These are phyloP conservation scores for Gymnocephalus cernua DNA, from an alignment of 2,113 vertebrate genomes.

Conservation along the genomic window DNA sequence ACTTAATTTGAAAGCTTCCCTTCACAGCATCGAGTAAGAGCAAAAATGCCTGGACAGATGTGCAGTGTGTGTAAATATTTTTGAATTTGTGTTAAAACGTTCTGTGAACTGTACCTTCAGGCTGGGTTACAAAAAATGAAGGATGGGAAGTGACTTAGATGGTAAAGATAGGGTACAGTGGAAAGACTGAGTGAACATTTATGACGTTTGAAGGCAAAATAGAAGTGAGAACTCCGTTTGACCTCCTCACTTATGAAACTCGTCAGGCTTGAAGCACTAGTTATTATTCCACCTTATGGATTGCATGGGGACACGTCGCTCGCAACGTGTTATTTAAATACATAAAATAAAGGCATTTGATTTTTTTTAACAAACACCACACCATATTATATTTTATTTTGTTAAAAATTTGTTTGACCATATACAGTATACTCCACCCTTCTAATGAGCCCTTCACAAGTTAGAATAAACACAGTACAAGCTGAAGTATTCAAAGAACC, in stretches of 20 bases:
- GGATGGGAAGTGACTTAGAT: neutral
- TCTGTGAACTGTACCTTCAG: neutral
- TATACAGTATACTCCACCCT: too few relatives aligned
- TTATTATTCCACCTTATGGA: too few relatives aligned
- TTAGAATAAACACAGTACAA: too few relatives aligned
- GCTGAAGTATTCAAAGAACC: too few relatives aligned
- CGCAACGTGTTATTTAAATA: too few relatives aligned
- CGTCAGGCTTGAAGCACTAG: neutral
- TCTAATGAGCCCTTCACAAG: too few relatives aligned
- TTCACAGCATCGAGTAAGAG: neutral
- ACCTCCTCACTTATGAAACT: neutral
- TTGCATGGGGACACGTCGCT: too few relatives aligned
- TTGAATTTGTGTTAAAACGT: neutral
- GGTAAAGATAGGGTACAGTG: neutral
- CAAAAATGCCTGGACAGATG: neutral
- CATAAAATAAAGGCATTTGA: too few relatives aligned
- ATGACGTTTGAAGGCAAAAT: neutral
- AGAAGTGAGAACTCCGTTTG: neutral
- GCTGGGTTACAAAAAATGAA: neutral
- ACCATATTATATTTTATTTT: too few relatives aligned
- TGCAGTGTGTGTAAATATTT: neutral
- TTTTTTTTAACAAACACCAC: too few relatives aligned
- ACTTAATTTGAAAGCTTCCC: neutral
- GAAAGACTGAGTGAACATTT: neutral
- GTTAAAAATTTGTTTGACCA: too few relatives aligned